Conservation (phyloP, 2,113 vertebrate genomes). For the Phrynosoma blainvillii region DNA sequence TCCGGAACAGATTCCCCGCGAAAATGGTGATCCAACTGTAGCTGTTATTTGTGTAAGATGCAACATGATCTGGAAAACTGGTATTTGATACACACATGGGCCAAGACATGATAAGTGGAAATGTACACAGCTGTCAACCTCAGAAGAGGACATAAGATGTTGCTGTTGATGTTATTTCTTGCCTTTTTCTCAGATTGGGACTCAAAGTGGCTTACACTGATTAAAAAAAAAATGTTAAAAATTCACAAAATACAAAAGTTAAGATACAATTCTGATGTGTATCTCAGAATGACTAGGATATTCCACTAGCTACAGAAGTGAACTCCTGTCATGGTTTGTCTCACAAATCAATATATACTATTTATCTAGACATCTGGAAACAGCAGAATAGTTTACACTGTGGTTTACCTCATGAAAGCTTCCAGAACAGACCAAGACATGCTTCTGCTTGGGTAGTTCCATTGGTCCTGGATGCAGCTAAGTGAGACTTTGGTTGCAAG, state of each 20-base stretch:
- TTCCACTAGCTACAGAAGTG: neutral
- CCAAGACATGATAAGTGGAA: neutral
- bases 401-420: neutral
- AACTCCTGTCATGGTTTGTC: neutral
- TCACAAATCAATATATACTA: neutral
- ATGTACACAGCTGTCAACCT: neutral
- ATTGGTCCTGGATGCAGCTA: neutral
- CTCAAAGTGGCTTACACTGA: too few species aligned
- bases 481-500: neutral
- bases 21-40: too few species aligned
- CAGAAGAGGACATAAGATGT: neutral
- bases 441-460: neutral
- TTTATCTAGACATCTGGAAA: neutral
- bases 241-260: too few species aligned
- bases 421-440: neutral
- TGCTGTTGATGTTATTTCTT: too few species aligned
- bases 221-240: too few species aligned
- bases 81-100: neutral
- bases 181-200: too few species aligned
- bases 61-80: neutral
- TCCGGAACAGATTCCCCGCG: too few species aligned
- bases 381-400: too few species aligned
- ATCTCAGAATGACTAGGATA: neutral
- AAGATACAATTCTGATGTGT: too few species aligned
- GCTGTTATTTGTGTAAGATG: neutral